Conservation (phyloP, 2,113 vertebrate species). For the Paralichthys olivaceus region DNA sequence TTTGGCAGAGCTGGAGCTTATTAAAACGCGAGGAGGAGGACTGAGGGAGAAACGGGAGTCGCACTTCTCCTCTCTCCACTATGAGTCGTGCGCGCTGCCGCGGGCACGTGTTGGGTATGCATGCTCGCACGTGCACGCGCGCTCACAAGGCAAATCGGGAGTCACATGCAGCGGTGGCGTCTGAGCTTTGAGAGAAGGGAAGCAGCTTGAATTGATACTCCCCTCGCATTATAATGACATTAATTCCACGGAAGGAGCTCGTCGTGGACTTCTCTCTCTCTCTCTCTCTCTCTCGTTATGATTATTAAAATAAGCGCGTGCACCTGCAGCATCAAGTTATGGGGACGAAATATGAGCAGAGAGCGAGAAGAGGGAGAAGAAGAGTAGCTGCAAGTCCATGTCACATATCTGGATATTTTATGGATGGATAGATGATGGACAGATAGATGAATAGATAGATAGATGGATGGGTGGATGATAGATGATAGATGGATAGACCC, state of each 20-base stretch:
- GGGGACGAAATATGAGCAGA: conserved; percentile 12
- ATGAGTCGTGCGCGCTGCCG: conserved; percentile 32
- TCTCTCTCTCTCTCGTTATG: not conserved
- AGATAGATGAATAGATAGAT: not conserved
- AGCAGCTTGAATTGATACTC: conserved; percentile 48
- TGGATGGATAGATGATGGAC: conserved; percentile 18
- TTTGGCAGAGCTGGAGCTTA: conserved; percentile 21
- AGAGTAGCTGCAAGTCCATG: not conserved
- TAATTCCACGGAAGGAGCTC: conserved; percentile 12
- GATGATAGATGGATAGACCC: conserved; percentile 6
- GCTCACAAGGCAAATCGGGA: conserved; percentile 23
- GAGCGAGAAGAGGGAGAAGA: not conserved
- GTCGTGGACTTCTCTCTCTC: not conserved
- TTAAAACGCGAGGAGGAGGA: conserved; percentile 12
- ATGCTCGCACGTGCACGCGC: conserved; percentile 27
- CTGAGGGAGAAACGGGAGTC: not conserved
- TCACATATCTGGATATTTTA: not conserved
- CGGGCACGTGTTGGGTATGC: conserved; percentile 72
- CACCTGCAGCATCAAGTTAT: conserved; percentile 68
- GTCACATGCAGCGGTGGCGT: conserved; percentile 70
- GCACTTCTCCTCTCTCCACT: conserved; percentile 26
- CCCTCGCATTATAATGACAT: conserved; percentile 45
- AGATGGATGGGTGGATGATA: not conserved
- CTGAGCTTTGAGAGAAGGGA: conserved; percentile 27
- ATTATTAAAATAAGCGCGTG: conserved; percentile 26